Evolutionary conservation across 2,113 vertebrate species (phyloP).

Genomic region (Scalopus aquaticus): DNA sequence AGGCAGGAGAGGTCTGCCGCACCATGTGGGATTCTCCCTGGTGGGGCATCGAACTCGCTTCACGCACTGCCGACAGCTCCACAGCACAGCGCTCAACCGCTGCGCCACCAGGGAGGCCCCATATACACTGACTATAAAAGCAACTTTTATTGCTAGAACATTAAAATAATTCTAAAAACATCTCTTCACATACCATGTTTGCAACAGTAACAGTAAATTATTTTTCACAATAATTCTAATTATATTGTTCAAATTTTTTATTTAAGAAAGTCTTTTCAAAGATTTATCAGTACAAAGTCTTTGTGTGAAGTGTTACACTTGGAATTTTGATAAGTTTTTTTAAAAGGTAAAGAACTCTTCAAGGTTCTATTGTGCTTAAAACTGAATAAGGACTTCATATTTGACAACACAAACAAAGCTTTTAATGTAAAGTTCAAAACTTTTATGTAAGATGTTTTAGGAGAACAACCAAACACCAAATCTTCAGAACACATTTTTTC

Average conservation of each 20-base stretch:
- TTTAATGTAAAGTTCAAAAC: slow-evolving; percentile 55
- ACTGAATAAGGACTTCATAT: not conserved
- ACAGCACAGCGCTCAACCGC: no score
- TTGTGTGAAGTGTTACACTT: not conserved
- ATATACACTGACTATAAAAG: not conserved
- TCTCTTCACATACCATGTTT: not conserved
- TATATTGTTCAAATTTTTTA: not conserved
- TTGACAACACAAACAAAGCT: not conserved
- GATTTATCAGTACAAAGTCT: not conserved
- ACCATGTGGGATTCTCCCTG: no score
- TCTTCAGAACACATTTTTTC: slow-evolving; percentile 19
- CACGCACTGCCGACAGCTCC: no score
- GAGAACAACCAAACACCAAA: not conserved
- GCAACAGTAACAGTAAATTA: not conserved
- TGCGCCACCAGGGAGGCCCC: no score
- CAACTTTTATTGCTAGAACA: not conserved
- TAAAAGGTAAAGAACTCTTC: not conserved
- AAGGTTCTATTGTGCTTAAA: not conserved
- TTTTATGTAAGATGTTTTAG: not conserved
- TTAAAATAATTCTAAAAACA: slow-evolving; percentile 24
- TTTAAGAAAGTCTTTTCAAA: slow-evolving; percentile 20
- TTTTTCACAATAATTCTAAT: slow-evolving; percentile 40
- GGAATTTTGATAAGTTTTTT: slow-evolving; percentile 19
- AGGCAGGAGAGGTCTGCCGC: no score
- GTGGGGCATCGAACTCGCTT: no score